Evolutionary conservation across 2,797 vertebrate species (phyloP).

Genomic region (Alcedo atthis): DNA sequence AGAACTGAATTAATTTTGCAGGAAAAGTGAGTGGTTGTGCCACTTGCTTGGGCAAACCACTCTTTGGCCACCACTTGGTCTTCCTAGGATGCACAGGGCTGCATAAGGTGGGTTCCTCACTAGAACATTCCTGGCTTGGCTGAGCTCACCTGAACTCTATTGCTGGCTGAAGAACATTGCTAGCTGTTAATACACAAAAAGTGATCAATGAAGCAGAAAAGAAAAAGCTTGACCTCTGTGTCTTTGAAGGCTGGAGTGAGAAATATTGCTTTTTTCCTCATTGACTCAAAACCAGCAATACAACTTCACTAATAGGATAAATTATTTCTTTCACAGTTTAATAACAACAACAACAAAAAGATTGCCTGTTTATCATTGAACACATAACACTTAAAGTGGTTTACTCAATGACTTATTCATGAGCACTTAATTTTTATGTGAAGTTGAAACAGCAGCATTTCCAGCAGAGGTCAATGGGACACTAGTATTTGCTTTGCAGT

Average conservation of each 20-base stretch:
- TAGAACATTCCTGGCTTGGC: not conserved
- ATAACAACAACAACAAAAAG: fast-evolving
- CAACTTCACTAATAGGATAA: not conserved
- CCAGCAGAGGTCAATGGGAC: not conserved
- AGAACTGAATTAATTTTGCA: not conserved
- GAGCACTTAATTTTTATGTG: not conserved
- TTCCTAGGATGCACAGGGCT: not conserved
- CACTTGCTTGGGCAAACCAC: not conserved
- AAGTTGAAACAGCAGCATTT: not conserved
- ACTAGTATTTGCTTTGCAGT: not conserved
- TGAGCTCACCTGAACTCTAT: not conserved
- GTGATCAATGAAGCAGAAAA: not conserved
- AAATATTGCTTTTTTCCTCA: not conserved
- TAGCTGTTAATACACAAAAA: not conserved
- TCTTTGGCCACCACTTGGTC: not conserved
- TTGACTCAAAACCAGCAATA: not conserved
- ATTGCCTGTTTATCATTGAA: not conserved
- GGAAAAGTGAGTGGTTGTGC: not conserved
- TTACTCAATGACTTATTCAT: not conserved
- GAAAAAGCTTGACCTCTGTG: not conserved
- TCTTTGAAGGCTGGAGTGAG: not conserved
- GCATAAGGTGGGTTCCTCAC: fast-evolving
- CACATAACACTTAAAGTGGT: not conserved
- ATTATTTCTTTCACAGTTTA: not conserved
- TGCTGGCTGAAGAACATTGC: not conserved